Percentiles rank a stretch among this genome's conserved stretches.
Evolutionary conservation across 1,140 invertebrate species (phyloP).

Genomic region (Thaumatotibia leucotreta): DNA sequence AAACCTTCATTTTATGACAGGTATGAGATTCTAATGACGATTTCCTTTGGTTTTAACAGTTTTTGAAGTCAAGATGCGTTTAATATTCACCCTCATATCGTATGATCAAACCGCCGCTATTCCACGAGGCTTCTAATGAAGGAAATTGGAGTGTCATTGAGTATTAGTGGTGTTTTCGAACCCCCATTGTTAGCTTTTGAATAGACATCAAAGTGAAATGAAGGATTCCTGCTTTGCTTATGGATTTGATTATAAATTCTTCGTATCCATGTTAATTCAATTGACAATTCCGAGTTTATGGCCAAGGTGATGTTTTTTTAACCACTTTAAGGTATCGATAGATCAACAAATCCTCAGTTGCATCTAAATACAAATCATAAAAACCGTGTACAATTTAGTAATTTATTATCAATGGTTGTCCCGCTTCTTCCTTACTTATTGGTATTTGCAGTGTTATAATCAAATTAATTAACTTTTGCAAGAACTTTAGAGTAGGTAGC

Average conservation of each 20-base stretch:
- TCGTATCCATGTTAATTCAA: constrained; percentile 10
- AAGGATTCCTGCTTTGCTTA: constrained; percentile 10
- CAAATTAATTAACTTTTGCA: too few species aligned
- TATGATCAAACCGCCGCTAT: constrained; percentile 35
- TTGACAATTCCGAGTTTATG: constrained; percentile 4
- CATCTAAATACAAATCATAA: too few species aligned
- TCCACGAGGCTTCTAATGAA: constrained; percentile 39
- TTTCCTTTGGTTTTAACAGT: neutral
- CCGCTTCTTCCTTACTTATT: too few species aligned
- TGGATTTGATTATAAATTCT: constrained; percentile 4
- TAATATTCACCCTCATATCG: constrained; percentile 39
- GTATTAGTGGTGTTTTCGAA: constrained; percentile 43
- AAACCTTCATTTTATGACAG: neutral
- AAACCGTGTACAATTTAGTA: too few species aligned
- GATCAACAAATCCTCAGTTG: too few species aligned
- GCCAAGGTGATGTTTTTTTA: constrained; percentile 2
- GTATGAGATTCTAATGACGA: neutral
- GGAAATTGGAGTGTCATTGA: constrained; percentile 43
- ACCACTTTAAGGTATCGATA: too few species aligned
- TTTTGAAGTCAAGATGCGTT: constrained; percentile 18
- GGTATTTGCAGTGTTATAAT: too few species aligned
- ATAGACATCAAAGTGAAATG: constrained; percentile 31
- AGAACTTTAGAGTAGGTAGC: too few species aligned
- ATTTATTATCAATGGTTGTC: too few species aligned
- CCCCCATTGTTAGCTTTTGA: constrained; percentile 29